Conservation (phyloP, 2,888 invertebrate species). For the Glyphotaelius pellucidus region DNA sequence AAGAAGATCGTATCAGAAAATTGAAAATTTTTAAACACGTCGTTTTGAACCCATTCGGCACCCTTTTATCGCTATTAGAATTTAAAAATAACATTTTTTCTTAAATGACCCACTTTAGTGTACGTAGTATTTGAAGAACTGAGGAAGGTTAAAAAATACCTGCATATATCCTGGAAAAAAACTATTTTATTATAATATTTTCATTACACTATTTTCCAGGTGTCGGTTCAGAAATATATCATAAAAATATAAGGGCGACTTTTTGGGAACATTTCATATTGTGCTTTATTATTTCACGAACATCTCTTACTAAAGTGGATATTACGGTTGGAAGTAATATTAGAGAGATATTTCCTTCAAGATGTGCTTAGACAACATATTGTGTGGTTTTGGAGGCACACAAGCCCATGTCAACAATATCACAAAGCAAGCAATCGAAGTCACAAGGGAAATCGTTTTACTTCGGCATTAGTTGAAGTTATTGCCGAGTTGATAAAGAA, state of each 20-base stretch:
- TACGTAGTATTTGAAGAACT: too few species aligned
- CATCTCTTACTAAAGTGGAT: neutral
- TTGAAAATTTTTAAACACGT: too few species aligned
- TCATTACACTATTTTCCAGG: too few species aligned
- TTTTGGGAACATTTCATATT: neutral
- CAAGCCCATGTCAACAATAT: constrained; percentile 14
- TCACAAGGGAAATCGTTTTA: constrained; percentile 17
- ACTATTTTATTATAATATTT: too few species aligned
- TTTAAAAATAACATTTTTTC: too few species aligned
- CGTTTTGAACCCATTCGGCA: too few species aligned
- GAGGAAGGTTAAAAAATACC: too few species aligned
- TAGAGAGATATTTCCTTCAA: neutral
- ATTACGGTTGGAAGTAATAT: neutral
- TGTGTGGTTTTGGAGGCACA: neutral
- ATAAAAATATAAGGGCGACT: neutral
- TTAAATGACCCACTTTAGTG: too few species aligned
- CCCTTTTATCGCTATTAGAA: too few species aligned
- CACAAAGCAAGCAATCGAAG: constrained; percentile 10
- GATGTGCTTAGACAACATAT: neutral
- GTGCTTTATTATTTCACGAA: neutral
- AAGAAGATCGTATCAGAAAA: too few species aligned
- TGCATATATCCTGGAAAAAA: too few species aligned
- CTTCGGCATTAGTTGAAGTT: constrained; percentile 22
- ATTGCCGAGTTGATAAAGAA: constrained; percentile 11
- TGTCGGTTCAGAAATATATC: neutral